These are phyloP conservation scores for Frieseomelitta varia DNA, from an alignment of 1,140 invertebrate genomes.

Conservation along the genomic window DNA sequence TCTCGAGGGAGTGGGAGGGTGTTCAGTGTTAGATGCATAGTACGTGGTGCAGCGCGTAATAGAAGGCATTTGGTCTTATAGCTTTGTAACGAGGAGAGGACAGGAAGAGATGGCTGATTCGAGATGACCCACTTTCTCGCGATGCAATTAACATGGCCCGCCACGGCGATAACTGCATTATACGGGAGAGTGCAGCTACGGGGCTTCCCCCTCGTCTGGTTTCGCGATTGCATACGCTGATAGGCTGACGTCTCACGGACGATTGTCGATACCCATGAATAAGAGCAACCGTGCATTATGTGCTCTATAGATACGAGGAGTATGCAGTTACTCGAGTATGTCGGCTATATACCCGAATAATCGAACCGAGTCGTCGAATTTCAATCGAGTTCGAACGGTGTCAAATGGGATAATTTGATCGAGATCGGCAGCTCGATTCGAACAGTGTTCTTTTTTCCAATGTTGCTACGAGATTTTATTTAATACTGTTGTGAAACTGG, in stretches of 20 bases:
- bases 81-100: slow-evolving; percentile 25
- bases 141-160: slow-evolving; percentile 55
- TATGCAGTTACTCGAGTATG: not conserved
- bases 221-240: slow-evolving; percentile 62
- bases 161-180: slow-evolving; percentile 69
- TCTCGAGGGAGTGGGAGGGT: not conserved
- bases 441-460: no score
- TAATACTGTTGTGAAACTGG: no score
- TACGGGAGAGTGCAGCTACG: slow-evolving; percentile 43
- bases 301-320: not conserved
- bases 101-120: slow-evolving; percentile 47
- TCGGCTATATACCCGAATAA: no score
- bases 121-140: slow-evolving; percentile 62
- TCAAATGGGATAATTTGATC: no score
- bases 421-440: no score
- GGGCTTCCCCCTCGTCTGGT: slow-evolving; percentile 52
- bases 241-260: slow-evolving; percentile 43
- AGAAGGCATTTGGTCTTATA: slow-evolving; percentile 1
- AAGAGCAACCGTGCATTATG: slow-evolving; percentile 26
- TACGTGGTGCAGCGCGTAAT: not conserved
- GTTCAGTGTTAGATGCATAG: not conserved
- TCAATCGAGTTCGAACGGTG: no score
- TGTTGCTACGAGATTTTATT: no score
- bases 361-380: no score
- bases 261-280: slow-evolving; percentile 14